A percentile compares a stretch with the other conserved stretches of the same genome.
phyloP scores from a whole-genome alignment of 2,888 invertebrate species.

The Aleiodes testaceus region DNA sequence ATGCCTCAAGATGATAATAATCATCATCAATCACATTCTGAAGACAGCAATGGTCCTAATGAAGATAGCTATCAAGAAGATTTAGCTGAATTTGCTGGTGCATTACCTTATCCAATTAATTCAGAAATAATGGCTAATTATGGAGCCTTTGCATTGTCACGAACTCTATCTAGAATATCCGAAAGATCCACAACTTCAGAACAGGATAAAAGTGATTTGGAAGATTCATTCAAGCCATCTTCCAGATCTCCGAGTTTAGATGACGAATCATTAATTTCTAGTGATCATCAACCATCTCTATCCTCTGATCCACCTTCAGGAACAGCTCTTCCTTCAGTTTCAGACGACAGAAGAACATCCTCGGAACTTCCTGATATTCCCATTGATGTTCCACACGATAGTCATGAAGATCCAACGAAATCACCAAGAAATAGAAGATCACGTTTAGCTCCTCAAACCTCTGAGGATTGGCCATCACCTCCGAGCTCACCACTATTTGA shows the following conservation, averaged over 20 bases:
- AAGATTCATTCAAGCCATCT: constrained; percentile 89
- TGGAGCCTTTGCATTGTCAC: constrained; percentile 82
- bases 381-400: constrained; percentile 79
- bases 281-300: constrained; percentile 88
- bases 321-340: constrained; percentile 75
- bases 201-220: constrained; percentile 86
- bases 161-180: constrained; percentile 89
- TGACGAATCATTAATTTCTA: constrained; percentile 87
- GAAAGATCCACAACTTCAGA: constrained; percentile 92
- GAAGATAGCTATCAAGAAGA: constrained; percentile 81
- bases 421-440: constrained; percentile 62
- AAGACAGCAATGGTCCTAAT: constrained; percentile 69
- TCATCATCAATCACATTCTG: constrained; percentile 65
- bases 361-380: constrained; percentile 90
- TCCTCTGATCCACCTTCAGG: constrained; percentile 85
- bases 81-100: constrained; percentile 83
- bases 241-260: constrained; percentile 89
- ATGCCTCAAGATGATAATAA: constrained; percentile 77
- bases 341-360: constrained; percentile 87
- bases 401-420: constrained; percentile 72
- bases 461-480: constrained; percentile 88
- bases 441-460: constrained; percentile 76
- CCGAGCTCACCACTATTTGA: constrained; percentile 82
- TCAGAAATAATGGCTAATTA: constrained; percentile 83
- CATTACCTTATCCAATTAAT: constrained; percentile 82